A percentile compares a stretch with the other conserved stretches of the same genome.
Conservation (phyloP, 2,113 vertebrate species). For the Sylvietta virens region DNA sequence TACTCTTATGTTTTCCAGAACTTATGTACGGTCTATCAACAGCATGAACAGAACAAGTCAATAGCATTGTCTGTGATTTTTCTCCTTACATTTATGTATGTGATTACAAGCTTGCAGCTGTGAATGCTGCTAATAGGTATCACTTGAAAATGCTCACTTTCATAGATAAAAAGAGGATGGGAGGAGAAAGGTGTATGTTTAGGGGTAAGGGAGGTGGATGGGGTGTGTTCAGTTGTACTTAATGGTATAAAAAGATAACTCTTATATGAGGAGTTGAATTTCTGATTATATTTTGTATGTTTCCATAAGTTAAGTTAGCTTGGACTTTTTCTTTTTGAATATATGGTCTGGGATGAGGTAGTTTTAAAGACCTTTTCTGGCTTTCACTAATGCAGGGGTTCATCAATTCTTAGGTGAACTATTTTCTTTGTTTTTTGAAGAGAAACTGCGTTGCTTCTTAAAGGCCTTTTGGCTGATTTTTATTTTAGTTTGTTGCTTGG, state of each 20-base stretch:
- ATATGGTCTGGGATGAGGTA: background rate
- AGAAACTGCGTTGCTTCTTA: background rate
- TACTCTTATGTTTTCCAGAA: background rate
- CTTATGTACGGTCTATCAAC: background rate
- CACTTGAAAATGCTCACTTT: background rate
- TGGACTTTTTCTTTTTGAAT: accelerated
- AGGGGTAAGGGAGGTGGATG: background rate
- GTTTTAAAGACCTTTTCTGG: background rate
- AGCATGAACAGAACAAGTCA: background rate
- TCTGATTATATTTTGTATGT: background rate
- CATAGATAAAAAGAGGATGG: background rate
- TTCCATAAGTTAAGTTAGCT: background rate
- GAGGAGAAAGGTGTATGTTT: accelerated
- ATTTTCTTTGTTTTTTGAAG: background rate
- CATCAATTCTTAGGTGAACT: background rate
- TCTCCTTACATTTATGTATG: background rate
- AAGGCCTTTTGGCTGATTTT: background rate
- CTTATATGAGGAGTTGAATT: background rate
- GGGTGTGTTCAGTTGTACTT: background rate
- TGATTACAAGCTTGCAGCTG: background rate
- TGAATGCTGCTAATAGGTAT: background rate
- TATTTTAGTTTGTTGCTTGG: background rate
- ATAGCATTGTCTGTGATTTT: background rate
- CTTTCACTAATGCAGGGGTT: background rate
- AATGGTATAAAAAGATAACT: background rate